Evolutionary conservation across 2,888 invertebrate species (phyloP), one percentile per base, ranked within the genome.

Genomic region (Leptura quadrifasciata): DNA sequence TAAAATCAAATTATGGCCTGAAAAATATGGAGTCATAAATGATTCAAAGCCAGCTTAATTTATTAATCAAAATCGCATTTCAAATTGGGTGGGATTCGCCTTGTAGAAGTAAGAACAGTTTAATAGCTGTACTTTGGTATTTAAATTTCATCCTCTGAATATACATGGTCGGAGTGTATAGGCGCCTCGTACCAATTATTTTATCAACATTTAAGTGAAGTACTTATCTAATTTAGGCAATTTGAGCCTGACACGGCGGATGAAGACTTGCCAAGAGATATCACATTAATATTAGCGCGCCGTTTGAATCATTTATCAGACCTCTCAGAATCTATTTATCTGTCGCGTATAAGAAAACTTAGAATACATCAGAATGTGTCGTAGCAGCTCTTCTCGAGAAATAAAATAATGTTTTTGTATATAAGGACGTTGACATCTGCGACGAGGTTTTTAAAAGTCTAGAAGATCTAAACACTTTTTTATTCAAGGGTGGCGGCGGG

Each of bases 181-280:
- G 70, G 70, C 70, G 70, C 70, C 70, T 60, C 21, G 10, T 61
- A 47, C 61, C 61, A 71, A 71, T 71, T 71, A 71, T 61, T 52
- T 52, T 71, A 71, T 71, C 70, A 61, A 61, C 57, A 61, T 61
- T 39, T 61, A 47, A 71, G 70, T 61, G 70, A 61, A 27, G 52
- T 60, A 71, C 61, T 71, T 71, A 71, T 71, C 70, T 71, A 71
- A 71, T 71, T 71, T 61, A 71, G 70, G 18, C 70, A 61, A 71
- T 71, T 71, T 61, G 57, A 61, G 61, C 12, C 60, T 61, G 61
- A 71, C 70, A 61, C 47, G 61, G 12, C 70, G 70, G 70, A 71
- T 61, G 70, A 69, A 52, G 39, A 39, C 61, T 61, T 61, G 70
- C 61, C 47, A 61, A 61, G 70, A 71, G 70, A 71, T 71, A 71